A percentile compares a stretch with the other conserved stretches of the same genome.
Evolutionary conservation across 2,797 vertebrate genomes (phyloP).

Genomic region (Pelobates cultripes): DNA sequence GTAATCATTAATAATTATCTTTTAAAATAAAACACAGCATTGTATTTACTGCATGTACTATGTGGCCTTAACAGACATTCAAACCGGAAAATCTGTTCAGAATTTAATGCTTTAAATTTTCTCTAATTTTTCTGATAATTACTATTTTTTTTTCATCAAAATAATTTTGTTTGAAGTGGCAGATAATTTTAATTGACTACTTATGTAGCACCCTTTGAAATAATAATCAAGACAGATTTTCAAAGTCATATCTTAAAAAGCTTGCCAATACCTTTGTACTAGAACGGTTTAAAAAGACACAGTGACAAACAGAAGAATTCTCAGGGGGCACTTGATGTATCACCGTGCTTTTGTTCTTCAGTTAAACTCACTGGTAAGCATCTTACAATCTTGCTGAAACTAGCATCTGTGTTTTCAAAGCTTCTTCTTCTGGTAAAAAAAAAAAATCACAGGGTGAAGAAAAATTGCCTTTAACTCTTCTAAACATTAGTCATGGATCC

Average conservation of each 20-base stretch:
- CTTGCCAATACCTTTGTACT: constrained; percentile 55
- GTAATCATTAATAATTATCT: too few relatives aligned
- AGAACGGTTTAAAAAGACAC: constrained; percentile 55
- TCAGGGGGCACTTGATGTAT: constrained; percentile 59
- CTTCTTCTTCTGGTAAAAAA: constrained; percentile 26
- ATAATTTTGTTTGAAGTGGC: constrained; percentile 3
- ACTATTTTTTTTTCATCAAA: not conserved
- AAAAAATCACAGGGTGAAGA: constrained; percentile 10
- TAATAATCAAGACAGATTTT: constrained; percentile 43
- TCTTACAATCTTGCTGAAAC: constrained; percentile 55
- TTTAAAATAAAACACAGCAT: too few relatives aligned
- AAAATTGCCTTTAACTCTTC: constrained; percentile 35
- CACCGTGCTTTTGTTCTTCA: constrained; percentile 56
- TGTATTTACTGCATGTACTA: not conserved
- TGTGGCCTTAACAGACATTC: not conserved
- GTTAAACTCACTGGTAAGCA: constrained; percentile 60
- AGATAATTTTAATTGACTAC: constrained; percentile 48
- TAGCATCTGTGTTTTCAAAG: constrained; percentile 53
- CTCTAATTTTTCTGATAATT: not conserved
- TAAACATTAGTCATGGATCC: constrained; percentile 50
- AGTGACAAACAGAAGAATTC: constrained; percentile 56
- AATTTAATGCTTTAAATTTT: not conserved
- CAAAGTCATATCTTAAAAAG: constrained; percentile 34
- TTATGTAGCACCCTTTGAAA: constrained; percentile 54
- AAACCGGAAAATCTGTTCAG: not conserved